Evolutionary conservation across 2,888 invertebrate species (phyloP), one percentile per base, ranked within the genome.

Genomic region (Dolichomitus sp.): DNA sequence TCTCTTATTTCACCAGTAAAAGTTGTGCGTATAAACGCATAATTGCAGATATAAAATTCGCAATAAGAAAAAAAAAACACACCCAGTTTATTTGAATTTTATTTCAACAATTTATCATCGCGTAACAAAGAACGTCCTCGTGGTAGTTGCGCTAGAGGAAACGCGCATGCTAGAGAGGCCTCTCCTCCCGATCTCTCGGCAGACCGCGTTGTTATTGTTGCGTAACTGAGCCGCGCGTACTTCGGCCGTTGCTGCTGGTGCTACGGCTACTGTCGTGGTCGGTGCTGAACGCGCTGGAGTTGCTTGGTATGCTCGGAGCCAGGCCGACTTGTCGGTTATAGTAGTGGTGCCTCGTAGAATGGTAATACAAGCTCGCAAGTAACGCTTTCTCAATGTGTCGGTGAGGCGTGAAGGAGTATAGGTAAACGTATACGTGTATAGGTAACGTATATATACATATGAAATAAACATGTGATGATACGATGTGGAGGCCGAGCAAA

Each of bases 121-220:
- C 59, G 40, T 40, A 40, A 54, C 42, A 54, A 81, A 76, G 79
- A 76, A 45, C 84, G 69, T 76, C 79, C 81, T 81, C 83, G 85
- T 84, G 84, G 37, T 54, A 42, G 83, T 88, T 42, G 65, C 57
- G 69, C 42, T 48, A 81, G 80, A 59, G 33, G 57, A 59, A 33
- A 33, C 17, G 33, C 85, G 89, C 87, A 84, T 83, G 86, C 87
- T 83, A 50, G 30, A 63, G 40, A 65, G 45, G 42, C 45, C 42
- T 63, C 63, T 65, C 30, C 33, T n/a, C 27, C n/a, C 30, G 54
- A 84, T 80, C 86, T 83, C 87, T 89, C 85, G 45, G 78, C 78
- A 54, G 54, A 54, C 54, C 33, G 86, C 87, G 87, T 87, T 89
- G 88, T 89, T 89, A 88, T 90, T 88, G 88, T 91, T 91, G 90